Conservation (phyloP, 2,797 vertebrate genomes). For the Loris lydekkerianus region DNA sequence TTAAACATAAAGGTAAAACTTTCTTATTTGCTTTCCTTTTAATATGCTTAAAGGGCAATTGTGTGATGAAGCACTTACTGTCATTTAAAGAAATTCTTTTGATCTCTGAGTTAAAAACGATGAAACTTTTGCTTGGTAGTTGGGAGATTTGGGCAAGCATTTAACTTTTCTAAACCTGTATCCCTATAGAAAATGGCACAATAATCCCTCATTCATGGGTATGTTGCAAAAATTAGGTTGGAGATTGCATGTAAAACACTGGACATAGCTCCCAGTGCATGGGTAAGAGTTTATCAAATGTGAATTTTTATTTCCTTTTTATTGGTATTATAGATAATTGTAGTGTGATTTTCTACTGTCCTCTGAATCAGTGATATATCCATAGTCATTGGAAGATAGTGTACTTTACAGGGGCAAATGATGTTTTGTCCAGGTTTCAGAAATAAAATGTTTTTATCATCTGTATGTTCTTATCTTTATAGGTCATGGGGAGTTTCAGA, state of each 20-base stretch:
- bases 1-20: conserved; percentile 17
- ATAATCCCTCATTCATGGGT: background rate
- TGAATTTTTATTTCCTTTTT: background rate
- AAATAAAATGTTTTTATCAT: conserved; percentile 57
- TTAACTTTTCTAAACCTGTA: background rate
- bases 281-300: background rate
- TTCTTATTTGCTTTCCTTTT: conserved; percentile 51
- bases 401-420: background rate
- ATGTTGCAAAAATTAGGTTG: background rate
- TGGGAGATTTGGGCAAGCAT: background rate
- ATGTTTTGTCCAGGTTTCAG: conserved; percentile 23
- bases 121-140: conserved; percentile 13
- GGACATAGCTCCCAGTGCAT: background rate
- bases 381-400: background rate
- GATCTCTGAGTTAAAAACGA: background rate
- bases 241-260: background rate
- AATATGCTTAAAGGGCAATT: background rate
- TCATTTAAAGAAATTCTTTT: background rate
- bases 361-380: background rate
- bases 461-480: conserved; percentile 74
- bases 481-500: conserved; percentile 94
- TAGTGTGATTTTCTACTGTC: background rate
- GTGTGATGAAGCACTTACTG: background rate
- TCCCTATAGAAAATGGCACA: conserved; percentile 27
- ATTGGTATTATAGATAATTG: background rate